Conservation (phyloP, 2,888 invertebrate species). For the Myathropa florea region DNA sequence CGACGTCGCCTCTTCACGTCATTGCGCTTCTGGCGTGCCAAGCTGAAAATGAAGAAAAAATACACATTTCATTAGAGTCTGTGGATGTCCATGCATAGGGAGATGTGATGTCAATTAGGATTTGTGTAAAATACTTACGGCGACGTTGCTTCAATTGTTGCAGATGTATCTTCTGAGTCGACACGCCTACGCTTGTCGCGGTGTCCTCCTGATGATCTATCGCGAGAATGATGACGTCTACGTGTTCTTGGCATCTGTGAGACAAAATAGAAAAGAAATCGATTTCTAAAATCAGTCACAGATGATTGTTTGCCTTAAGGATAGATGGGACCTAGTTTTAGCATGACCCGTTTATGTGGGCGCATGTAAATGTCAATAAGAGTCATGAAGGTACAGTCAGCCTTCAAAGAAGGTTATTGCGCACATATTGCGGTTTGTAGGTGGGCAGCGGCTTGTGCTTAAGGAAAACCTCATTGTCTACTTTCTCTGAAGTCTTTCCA, state of each 20-base stretch:
- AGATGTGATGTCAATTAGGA: constrained; percentile 24
- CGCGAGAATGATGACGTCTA: constrained; percentile 89
- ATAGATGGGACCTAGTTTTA: background rate
- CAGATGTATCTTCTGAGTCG: constrained; percentile 82
- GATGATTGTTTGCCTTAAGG: background rate
- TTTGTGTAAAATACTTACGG: constrained; percentile 76
- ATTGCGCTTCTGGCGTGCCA: constrained; percentile 78
- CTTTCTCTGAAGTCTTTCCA: background rate
- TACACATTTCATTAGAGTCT: background rate
- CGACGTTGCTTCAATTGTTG: constrained; percentile 76
- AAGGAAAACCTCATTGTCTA: background rate
- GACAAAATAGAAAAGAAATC: constrained; percentile 72
- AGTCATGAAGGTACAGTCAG: background rate
- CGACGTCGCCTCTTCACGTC: constrained; percentile 84
- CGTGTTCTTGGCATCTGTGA: constrained; percentile 90
- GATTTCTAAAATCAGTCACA: background rate
- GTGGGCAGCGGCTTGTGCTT: background rate
- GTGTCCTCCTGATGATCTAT: constrained; percentile 81
- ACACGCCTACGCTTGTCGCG: constrained; percentile 87
- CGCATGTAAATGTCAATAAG: background rate
- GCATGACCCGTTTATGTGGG: background rate
- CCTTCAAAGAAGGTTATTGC: background rate
- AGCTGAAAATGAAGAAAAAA: constrained; percentile 45
- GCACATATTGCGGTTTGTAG: background rate
- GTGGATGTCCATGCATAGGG: background rate